phyloP scores from a whole-genome alignment of 2,113 vertebrate species.

The Daubentonia madagascariensis region DNA sequence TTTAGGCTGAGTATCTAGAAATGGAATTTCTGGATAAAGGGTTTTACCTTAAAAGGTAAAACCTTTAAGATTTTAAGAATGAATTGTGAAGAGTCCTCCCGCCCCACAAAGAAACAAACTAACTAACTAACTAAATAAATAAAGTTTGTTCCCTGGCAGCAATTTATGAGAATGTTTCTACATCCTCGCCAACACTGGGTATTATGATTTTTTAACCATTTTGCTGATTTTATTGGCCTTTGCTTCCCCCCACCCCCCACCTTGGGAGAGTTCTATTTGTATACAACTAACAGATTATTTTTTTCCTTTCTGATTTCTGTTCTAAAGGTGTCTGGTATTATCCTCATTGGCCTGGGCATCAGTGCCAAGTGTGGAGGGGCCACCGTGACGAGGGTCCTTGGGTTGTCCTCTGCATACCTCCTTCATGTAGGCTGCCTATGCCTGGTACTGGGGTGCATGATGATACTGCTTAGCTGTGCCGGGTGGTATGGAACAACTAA shows the following conservation, averaged over 20 bases:
- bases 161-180: background rate
- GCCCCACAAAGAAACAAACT: no score
- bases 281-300: background rate
- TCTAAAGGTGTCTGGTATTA: conserved; percentile 49
- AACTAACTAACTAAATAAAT: no score
- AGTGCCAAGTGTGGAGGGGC: conserved; percentile 41
- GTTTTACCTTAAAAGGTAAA: no score
- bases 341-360: conserved; percentile 50
- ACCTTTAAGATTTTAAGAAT: background rate
- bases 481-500: conserved; percentile 30
- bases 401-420: background rate
- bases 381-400: conserved; percentile 40
- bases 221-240: background rate
- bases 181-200: background rate
- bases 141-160: background rate
- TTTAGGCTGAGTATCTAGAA: no score
- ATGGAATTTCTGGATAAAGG: no score
- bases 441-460: background rate
- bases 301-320: background rate
- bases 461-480: background rate
- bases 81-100: background rate
- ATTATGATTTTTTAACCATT: background rate
- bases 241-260: background rate
- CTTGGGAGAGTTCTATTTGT: background rate
- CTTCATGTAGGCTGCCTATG: conserved; percentile 34